Conservation (phyloP, 2,113 vertebrate species). For the zebrafish (Danio rerio) region GRCz12tu NC_133195.1:26190501-26191000, state of each 20-base stretch:
- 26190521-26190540: constrained; percentile 25
- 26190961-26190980: constrained; percentile 20
- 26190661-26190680: constrained; percentile 47
- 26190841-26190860: constrained; percentile 9
- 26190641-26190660: constrained; percentile 40
- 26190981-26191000: constrained; percentile 30
- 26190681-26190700: constrained; percentile 38
- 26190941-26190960: constrained; percentile 66
- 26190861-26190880: constrained; percentile 21
- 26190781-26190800: neutral
- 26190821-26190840: constrained; percentile 47
- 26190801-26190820: constrained; percentile 26
- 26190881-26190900: constrained; percentile 45
- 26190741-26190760: constrained; percentile 30
- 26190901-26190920: constrained; percentile 59
- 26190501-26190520: constrained; percentile 8
- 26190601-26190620: constrained; percentile 56
- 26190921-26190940: constrained; percentile 31
- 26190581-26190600: constrained; percentile 67
- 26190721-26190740: constrained; percentile 47
- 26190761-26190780: neutral
- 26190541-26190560: neutral
- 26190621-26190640: constrained; percentile 52
- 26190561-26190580: constrained; percentile 47
- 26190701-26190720: constrained; percentile 9